Evolutionary conservation across 1,140 invertebrate genomes (phyloP).

Genomic region (Delia radicum): DNA sequence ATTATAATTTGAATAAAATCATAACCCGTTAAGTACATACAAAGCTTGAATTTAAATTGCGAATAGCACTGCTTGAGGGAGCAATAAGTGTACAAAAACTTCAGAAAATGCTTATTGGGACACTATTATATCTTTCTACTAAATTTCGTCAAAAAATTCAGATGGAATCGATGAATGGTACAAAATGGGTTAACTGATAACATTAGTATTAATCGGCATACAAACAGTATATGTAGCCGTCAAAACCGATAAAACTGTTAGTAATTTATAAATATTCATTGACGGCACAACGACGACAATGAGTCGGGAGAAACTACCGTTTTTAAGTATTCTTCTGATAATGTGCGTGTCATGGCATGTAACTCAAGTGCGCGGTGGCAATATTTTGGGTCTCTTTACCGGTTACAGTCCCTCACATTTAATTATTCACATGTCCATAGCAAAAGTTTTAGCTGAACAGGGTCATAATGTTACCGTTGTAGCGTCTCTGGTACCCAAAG

Average conservation of each 20-base stretch:
- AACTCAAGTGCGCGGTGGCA: conserved; percentile 30
- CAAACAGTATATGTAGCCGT: neutral
- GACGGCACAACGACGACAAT: neutral
- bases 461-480: conserved; percentile 51
- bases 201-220: too few relatives aligned
- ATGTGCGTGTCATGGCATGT: neutral
- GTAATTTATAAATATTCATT: neutral
- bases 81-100: too few relatives aligned
- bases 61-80: too few relatives aligned
- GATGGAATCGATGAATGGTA: too few relatives aligned
- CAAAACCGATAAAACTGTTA: neutral
- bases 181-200: too few relatives aligned
- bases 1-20: too few relatives aligned
- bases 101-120: too few relatives aligned
- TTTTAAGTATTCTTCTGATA: neutral
- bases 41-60: too few relatives aligned
- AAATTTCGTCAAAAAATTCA: too few relatives aligned
- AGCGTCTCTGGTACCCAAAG: conserved; percentile 37
- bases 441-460: conserved; percentile 42
- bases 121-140: too few relatives aligned
- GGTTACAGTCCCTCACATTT: conserved; percentile 50
- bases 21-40: too few relatives aligned
- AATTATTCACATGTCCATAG: conserved; percentile 46
- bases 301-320: neutral
- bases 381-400: conserved; percentile 50